These are phyloP conservation scores for Scytalopus superciliaris DNA, from an alignment of 2,113 vertebrate genomes.

Conservation along the genomic window DNA sequence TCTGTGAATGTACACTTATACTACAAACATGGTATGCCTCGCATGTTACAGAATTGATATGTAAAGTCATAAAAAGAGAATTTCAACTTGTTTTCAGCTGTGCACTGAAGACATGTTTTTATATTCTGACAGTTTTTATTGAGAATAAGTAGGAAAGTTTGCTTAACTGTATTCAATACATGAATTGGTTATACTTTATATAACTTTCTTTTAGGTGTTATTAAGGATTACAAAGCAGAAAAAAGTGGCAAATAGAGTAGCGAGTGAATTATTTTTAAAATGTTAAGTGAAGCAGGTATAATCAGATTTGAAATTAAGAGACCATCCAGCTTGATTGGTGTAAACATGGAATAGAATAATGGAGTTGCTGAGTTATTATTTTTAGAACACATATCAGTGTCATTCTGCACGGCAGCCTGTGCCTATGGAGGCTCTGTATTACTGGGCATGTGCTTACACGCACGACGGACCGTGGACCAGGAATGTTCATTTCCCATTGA, in stretches of 20 bases:
- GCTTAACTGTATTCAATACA: neutral
- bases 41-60: neutral
- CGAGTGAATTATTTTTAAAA: neutral
- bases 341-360: neutral
- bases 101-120: neutral
- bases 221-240: neutral
- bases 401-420: neutral
- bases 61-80: neutral
- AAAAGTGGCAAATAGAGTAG: neutral
- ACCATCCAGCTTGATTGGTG: neutral
- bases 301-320: neutral
- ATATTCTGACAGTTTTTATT: neutral
- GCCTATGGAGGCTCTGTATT: neutral
- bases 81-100: neutral
- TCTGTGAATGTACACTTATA: neutral
- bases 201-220: neutral
- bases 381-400: neutral
- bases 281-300: neutral
- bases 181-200: neutral
- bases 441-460: rapidly evolving
- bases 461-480: rapidly evolving
- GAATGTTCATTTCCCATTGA: neutral
- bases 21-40: neutral
- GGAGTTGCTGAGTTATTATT: neutral
- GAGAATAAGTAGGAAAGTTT: neutral